Evolutionary conservation across 2,888 invertebrate genomes (phyloP).

Genomic region (Parnassius apollo): DNA sequence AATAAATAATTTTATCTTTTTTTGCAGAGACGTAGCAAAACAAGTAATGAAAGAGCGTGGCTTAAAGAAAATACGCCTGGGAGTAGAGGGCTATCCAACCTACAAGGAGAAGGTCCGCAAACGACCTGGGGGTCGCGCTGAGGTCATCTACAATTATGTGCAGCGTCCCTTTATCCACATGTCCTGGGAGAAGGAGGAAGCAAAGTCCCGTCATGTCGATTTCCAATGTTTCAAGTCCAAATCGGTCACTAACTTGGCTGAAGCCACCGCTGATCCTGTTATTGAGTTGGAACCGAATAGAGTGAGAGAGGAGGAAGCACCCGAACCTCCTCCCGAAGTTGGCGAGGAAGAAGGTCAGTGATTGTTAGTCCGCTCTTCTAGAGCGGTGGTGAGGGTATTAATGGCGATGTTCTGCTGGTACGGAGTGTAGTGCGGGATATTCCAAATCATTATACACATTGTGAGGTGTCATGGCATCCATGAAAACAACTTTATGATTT

Average conservation of each 20-base stretch:
- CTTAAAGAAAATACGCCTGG: slow-evolving; percentile 98
- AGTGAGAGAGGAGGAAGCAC: slow-evolving; percentile 53
- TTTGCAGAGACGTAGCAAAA: slow-evolving; percentile 95
- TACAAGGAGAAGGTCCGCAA: slow-evolving; percentile 99
- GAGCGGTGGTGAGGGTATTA: slow-evolving; percentile 40
- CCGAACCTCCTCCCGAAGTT: slow-evolving; percentile 37
- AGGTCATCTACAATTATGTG: slow-evolving; percentile 99
- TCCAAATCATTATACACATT: slow-evolving; percentile 1
- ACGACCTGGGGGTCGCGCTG: slow-evolving; percentile 95
- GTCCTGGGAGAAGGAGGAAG: slow-evolving; percentile 99
- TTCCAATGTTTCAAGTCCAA: slow-evolving; percentile 99
- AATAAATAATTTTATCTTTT: too few species aligned
- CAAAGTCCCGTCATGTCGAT: slow-evolving; percentile 98
- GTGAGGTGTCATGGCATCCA: too few species aligned
- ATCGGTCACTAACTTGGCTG: slow-evolving; percentile 97
- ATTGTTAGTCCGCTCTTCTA: slow-evolving; percentile 40
- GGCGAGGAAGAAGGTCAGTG: slow-evolving; percentile 47
- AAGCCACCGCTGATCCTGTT: slow-evolving; percentile 95
- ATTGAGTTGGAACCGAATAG: slow-evolving; percentile 83
- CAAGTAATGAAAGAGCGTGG: slow-evolving; percentile 99
- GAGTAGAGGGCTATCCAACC: slow-evolving; percentile 99
- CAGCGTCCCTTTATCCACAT: slow-evolving; percentile 99
- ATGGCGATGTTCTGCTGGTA: slow-evolving; percentile 48
- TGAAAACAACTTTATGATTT: neutral
- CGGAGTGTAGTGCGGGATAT: slow-evolving; percentile 13